Conservation (phyloP, 2,797 vertebrate species). For the Picus viridis region DNA sequence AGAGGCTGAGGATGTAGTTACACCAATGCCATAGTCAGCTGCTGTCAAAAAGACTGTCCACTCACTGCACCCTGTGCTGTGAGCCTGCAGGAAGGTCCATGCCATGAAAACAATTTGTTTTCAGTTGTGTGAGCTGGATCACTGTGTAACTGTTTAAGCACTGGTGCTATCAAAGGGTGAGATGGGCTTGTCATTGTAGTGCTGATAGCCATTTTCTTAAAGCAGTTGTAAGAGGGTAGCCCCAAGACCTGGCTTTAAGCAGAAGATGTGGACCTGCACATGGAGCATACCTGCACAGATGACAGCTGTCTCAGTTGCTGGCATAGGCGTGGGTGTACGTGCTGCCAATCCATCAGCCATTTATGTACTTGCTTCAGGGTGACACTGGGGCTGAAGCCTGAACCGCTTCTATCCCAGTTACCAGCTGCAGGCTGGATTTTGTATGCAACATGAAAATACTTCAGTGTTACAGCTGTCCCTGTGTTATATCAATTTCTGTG, state of each 20-base stretch:
- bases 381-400: not conserved
- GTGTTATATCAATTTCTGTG: not conserved
- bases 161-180: no score
- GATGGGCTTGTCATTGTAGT: not conserved
- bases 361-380: no score
- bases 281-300: not conserved
- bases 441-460: not conserved
- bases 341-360: not conserved
- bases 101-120: rapidly evolving
- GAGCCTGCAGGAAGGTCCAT: not conserved
- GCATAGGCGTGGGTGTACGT: rapidly evolving
- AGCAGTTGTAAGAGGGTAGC: not conserved
- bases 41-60: not conserved
- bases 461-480: not conserved
- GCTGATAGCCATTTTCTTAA: not conserved
- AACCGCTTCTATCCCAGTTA: not conserved
- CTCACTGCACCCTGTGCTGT: not conserved
- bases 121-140: not conserved
- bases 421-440: not conserved
- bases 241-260: not conserved
- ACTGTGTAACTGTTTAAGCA: not conserved
- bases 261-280: not conserved
- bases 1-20: not conserved
- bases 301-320: not conserved
- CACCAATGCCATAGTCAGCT: not conserved